phyloP scores from a whole-genome alignment of 1,140 invertebrate genomes.

The Ylistrum balloti region DNA sequence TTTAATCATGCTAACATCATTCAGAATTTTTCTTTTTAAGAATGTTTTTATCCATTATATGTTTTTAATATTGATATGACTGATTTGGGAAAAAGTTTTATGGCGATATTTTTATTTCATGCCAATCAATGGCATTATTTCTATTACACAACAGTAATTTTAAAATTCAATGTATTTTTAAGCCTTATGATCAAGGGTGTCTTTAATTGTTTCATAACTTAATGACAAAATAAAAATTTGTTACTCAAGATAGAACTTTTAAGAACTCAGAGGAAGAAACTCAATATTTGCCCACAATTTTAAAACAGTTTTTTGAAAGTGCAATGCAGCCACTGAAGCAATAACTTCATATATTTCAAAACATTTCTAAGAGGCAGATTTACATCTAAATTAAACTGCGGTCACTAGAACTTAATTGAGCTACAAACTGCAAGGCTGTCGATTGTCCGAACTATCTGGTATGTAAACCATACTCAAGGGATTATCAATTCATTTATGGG shows the following conservation, averaged over 20 bases:
- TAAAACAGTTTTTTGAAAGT: too few species aligned
- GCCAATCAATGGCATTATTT: background rate
- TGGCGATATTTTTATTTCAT: background rate
- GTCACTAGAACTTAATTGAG: background rate
- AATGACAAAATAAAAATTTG: background rate
- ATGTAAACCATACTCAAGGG: too few species aligned
- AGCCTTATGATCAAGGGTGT: background rate
- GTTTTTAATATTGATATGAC: background rate
- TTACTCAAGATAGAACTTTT: too few species aligned
- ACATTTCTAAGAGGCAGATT: background rate
- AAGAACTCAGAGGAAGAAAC: too few species aligned
- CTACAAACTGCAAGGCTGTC: too few species aligned
- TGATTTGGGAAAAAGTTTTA: background rate
- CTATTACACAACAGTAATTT: too few species aligned
- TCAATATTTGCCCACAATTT: background rate
- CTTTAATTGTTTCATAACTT: background rate
- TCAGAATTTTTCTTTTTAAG: background rate
- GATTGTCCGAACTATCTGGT: too few species aligned
- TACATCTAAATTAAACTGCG: background rate
- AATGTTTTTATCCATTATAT: background rate
- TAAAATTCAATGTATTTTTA: too few species aligned
- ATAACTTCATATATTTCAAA: background rate
- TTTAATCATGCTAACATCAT: background rate
- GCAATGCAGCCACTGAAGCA: background rate
- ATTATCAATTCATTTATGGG: too few species aligned